phyloP scores from a whole-genome alignment of 2,797 vertebrate species.

The Poliocrania exsul region DNA sequence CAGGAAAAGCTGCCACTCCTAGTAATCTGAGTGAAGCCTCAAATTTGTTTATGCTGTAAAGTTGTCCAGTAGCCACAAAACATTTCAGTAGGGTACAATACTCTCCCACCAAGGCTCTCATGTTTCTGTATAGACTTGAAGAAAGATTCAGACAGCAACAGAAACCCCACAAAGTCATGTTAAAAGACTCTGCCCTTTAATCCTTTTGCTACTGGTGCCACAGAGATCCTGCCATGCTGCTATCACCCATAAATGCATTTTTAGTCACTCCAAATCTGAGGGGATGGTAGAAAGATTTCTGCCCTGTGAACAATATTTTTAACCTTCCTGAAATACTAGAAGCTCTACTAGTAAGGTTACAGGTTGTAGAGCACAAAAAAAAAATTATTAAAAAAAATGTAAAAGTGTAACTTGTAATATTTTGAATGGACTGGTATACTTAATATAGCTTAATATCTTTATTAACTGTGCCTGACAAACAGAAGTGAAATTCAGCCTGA shows the following conservation, averaged over 20 bases:
- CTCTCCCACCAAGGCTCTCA: neutral
- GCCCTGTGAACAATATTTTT: neutral
- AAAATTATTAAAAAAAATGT: neutral
- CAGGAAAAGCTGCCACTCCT: neutral
- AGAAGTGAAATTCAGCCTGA: neutral
- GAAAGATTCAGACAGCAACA: neutral
- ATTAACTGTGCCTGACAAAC: neutral
- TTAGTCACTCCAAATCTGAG: neutral
- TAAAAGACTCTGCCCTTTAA: neutral
- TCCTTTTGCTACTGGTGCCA: neutral
- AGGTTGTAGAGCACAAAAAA: neutral
- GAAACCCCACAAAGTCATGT: neutral
- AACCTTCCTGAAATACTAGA: neutral
- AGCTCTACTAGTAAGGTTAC: neutral
- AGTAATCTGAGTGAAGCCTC: neutral
- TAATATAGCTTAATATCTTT: neutral
- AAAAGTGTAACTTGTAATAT: neutral
- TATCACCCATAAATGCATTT: neutral
- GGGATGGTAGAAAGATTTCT: neutral
- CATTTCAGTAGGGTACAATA: neutral
- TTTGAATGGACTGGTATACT: neutral
- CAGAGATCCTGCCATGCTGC: neutral
- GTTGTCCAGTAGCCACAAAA: neutral
- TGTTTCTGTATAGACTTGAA: neutral
- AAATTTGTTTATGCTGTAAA: conserved; percentile 5